Evolutionary conservation across 2,888 invertebrate genomes (phyloP).

Genomic region (Pemphredon lugubris): DNA sequence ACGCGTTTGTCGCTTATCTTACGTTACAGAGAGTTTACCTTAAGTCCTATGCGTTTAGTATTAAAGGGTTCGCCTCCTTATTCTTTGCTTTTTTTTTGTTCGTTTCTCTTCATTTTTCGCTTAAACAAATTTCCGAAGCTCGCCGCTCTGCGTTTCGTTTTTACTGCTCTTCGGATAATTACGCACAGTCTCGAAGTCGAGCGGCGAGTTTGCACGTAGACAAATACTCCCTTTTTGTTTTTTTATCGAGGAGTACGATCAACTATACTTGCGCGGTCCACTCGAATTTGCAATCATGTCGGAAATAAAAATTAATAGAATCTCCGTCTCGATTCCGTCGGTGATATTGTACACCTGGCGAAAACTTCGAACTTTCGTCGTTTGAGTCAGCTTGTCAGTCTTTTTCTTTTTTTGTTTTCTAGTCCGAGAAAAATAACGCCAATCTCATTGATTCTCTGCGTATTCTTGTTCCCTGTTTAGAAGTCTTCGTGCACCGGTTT

Average conservation of each 20-base stretch:
- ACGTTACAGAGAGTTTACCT: constrained; percentile 53
- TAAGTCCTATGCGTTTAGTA: constrained; percentile 41
- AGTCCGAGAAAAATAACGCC: constrained; percentile 58
- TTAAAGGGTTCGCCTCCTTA: constrained; percentile 40
- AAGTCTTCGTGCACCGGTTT: constrained; percentile 28
- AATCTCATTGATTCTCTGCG: constrained; percentile 40
- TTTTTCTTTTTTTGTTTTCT: constrained; percentile 40
- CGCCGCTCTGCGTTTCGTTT: constrained; percentile 17
- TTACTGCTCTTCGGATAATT: not conserved
- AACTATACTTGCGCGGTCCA: too few relatives aligned
- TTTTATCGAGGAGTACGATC: not conserved
- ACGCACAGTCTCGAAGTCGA: too few relatives aligned
- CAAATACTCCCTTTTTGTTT: too few relatives aligned
- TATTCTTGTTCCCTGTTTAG: constrained; percentile 57
- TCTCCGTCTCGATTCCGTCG: not conserved
- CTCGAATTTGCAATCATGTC: constrained; percentile 57
- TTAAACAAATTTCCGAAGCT: constrained; percentile 25
- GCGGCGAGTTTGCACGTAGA: too few relatives aligned
- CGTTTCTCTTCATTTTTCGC: constrained; percentile 13
- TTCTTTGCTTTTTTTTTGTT: too few relatives aligned
- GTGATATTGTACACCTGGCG: too few relatives aligned
- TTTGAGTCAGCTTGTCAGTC: constrained; percentile 44
- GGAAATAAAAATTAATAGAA: too few relatives aligned
- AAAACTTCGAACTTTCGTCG: constrained; percentile 30
- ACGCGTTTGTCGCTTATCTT: constrained; percentile 33